These are phyloP conservation scores for Quadroppia sp. DNA, from an alignment of 2,888 invertebrate species.

Conservation along the genomic window DNA sequence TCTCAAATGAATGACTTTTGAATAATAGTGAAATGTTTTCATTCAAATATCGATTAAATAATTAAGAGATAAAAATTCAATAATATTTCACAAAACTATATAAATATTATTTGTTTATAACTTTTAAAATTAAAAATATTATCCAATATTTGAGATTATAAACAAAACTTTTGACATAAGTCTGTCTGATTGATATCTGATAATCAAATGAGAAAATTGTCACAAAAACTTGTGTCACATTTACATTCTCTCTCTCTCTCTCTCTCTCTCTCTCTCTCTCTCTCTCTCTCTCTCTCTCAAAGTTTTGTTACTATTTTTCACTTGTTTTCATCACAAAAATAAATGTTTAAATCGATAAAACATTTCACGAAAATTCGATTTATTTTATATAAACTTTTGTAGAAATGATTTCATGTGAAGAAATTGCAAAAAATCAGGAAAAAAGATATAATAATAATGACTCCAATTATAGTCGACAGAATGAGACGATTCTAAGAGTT, in stretches of 20 bases:
- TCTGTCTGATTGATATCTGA: not conserved
- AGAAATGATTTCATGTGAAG: not conserved
- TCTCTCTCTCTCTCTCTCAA: too few relatives aligned
- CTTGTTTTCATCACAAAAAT: not conserved
- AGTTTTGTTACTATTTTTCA: not conserved
- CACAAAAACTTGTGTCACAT: constrained; percentile 24
- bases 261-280: too few relatives aligned
- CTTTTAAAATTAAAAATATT: too few relatives aligned
- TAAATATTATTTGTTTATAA: too few relatives aligned
- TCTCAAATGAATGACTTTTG: too few relatives aligned
- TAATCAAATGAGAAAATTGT: not conserved
- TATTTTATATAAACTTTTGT: not conserved
- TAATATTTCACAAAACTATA: too few relatives aligned
- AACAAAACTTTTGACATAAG: too few relatives aligned
- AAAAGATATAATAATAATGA: not conserved
- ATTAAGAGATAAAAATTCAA: too few relatives aligned
- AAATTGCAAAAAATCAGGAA: not conserved
- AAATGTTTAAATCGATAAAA: not conserved
- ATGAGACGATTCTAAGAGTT: not conserved
- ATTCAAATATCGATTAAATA: too few relatives aligned
- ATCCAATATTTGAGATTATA: too few relatives aligned
- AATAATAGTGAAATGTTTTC: too few relatives aligned
- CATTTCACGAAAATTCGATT: not conserved
- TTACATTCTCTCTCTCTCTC: not conserved
- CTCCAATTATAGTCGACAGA: not conserved